These are phyloP conservation scores for Metalampra italica DNA, from an alignment of 2,888 invertebrate species.

Conservation along the genomic window DNA sequence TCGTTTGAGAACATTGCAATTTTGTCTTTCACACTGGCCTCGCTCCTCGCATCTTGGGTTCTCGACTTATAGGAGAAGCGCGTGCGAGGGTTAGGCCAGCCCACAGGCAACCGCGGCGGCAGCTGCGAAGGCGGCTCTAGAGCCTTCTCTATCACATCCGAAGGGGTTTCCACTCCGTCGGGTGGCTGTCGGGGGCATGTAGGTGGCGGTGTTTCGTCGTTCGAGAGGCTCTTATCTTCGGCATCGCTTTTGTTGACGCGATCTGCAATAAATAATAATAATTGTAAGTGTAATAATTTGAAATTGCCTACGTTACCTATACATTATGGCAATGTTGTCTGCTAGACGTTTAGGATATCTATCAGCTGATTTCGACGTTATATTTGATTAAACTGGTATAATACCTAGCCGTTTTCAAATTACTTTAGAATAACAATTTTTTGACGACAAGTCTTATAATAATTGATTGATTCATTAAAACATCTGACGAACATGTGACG, in stretches of 20 bases:
- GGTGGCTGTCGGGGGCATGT: conserved; percentile 87
- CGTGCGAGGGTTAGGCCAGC: conserved; percentile 46
- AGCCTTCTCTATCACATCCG: conserved; percentile 80
- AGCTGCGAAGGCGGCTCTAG: conserved; percentile 58
- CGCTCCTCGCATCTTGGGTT: conserved; percentile 87
- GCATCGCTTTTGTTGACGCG: conserved; percentile 66
- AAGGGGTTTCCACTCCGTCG: conserved; percentile 90
- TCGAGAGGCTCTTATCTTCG: conserved; percentile 71
- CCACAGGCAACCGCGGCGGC: conserved; percentile 47
- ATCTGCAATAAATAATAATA: conserved; percentile 43
- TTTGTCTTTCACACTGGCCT: conserved; percentile 90
- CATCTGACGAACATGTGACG: no score
- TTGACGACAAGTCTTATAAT: no score
- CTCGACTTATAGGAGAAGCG: conserved; percentile 71
- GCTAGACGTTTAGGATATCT: conserved; percentile 27
- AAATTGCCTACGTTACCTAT: conserved; percentile 7
- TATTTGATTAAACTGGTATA: not conserved
- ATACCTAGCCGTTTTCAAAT: no score
- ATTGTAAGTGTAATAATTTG: conserved; percentile 3
- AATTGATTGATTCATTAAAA: no score
- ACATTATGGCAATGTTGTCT: conserved; percentile 42
- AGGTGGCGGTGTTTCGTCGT: conserved; percentile 69
- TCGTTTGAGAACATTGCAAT: conserved; percentile 90
- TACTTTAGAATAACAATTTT: no score
- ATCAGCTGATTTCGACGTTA: conserved; percentile 29